Evolutionary conservation across 1,140 invertebrate genomes (phyloP).

Genomic region (Nasonia vitripennis): DNA sequence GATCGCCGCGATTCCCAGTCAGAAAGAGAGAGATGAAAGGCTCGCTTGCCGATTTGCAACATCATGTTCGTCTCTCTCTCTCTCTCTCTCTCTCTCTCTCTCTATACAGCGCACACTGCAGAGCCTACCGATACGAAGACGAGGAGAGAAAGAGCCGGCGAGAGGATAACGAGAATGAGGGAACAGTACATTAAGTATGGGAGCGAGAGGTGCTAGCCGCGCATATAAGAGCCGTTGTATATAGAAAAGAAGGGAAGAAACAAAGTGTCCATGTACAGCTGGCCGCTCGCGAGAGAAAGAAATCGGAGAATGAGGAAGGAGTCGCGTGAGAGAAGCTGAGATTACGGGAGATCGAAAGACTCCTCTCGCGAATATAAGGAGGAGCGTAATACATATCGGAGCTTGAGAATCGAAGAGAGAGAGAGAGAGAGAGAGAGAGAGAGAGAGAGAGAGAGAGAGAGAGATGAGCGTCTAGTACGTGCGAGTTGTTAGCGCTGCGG

Average conservation of each 20-base stretch:
- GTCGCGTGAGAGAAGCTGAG: conserved; percentile 20
- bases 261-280: background rate
- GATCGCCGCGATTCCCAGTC: background rate
- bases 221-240: background rate
- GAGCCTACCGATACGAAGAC: background rate
- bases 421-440: no score
- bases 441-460: background rate
- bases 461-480: conserved; percentile 24
- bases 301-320: conserved; percentile 12
- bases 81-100: background rate
- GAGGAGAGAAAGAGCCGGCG: background rate
- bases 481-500: conserved; percentile 13
- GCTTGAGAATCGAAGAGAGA: conserved; percentile 7
- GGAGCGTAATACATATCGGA: background rate
- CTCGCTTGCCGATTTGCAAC: conserved; percentile 3
- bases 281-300: background rate
- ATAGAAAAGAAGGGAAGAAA: background rate
- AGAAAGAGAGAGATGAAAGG: conserved; percentile 21
- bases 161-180: conserved; percentile 21
- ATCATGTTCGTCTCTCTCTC: conserved; percentile 8
- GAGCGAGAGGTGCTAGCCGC: background rate
- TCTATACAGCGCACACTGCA: background rate
- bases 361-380: background rate
- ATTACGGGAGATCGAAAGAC: conserved; percentile 21
- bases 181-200: conserved; percentile 30